Conservation (phyloP, 2,888 invertebrate species). For the Sussaba pulchella region DNA sequence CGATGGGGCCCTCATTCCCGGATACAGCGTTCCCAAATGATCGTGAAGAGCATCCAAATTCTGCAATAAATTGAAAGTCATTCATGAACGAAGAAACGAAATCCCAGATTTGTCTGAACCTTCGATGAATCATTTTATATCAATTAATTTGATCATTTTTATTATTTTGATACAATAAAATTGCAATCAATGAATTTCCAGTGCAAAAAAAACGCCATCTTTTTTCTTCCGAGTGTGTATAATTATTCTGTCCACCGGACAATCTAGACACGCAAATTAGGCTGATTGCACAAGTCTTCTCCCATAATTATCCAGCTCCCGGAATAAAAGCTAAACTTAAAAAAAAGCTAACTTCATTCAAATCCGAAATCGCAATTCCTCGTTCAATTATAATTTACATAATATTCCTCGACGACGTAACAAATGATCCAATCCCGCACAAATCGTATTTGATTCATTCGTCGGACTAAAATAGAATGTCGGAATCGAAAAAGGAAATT, state of each 20-base stretch:
- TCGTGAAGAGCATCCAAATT: slow-evolving; percentile 98
- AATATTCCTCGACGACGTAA: neutral
- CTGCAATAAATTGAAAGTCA: slow-evolving; percentile 84
- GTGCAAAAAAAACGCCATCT: no score
- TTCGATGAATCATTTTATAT: neutral
- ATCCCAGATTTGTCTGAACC: no score
- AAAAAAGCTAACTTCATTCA: neutral
- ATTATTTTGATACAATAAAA: no score
- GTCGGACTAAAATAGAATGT: neutral
- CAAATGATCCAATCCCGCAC: neutral
- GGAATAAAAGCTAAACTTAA: neutral
- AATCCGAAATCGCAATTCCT: neutral
- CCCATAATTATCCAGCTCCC: neutral
- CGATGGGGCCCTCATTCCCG: slow-evolving; percentile 97
- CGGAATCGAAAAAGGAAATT: slow-evolving; percentile 30
- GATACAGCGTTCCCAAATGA: slow-evolving; percentile 96
- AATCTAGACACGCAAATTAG: no score
- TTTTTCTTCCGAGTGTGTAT: no score
- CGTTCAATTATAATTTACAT: neutral
- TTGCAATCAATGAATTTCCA: no score
- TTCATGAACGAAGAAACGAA: neutral
- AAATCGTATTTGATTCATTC: slow-evolving; percentile 11
- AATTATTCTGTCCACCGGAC: no score
- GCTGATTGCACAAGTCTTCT: no score
- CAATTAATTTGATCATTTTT: no score